Base-by-base conservation (phyloP, 2,888 invertebrate genomes). In the Himalopsyche kuldschensis region DNA sequence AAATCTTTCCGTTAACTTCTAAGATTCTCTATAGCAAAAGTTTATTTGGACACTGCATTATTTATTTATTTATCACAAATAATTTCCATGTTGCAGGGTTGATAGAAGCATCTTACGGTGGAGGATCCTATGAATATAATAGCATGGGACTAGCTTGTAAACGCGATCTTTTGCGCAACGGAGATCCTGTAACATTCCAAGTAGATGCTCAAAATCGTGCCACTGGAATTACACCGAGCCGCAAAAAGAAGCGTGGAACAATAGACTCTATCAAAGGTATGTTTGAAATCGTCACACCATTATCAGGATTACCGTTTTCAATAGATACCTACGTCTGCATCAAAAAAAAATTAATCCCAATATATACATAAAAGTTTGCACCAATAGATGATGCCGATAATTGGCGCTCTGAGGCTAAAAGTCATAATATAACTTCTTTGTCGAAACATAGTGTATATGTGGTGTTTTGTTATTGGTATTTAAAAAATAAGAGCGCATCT, bases 121-220 rank as follows among this genome's bases (percentile, higher is more conserved):
- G 90, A 86, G 89, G 92, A 86, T 94, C 94, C 85, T 96, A 95
- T 88, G 95, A 96, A 87, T 97, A 96, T 89, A 96, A 97, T 82
- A 97, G 97, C 82, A 96, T 96, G 89, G 96, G 97, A 86, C 91
- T 97, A 87, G 93, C 94, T 55, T 96, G 96, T 89, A 97, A 97
- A 89, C 93, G 96, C 77, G 97, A 97, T 90, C 92, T 94, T 88
- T 92, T 94, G 87, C 95, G 96, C 89, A 94, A 94, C 86, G 95
- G 95, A 24, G 96, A 97, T 90, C 93, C 94, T 83, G 96, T 97
- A 47, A 89, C 89, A 32, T 90, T 91, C 85, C 89, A 89, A 85
- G 88, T 90, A 55, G 90, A 90, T 87, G 90, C 93, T 1, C 92
- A 93, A 32, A 93, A 93, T 75, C 91, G 95, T 83, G 95, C 95